Conservation (phyloP, 2,113 vertebrate species). For the Pedetes capensis region DNA sequence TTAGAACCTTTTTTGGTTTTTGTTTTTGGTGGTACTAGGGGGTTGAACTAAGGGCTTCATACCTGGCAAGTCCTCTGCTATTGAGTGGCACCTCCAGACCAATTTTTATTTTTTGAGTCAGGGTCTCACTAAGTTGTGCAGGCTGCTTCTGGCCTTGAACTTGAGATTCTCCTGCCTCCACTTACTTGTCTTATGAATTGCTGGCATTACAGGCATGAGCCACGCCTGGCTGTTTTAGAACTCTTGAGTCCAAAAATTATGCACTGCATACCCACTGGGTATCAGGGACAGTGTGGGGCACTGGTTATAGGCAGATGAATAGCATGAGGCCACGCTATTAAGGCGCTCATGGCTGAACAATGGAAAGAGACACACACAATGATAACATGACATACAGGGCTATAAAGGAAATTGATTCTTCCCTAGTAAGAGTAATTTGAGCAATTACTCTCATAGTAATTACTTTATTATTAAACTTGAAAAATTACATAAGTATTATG, state of each 20-base stretch:
- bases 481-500: neutral
- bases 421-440: neutral
- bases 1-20: no score
- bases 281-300: neutral
- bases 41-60: no score
- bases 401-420: neutral
- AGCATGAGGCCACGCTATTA: neutral
- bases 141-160: neutral
- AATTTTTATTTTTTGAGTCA: no score
- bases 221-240: neutral
- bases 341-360: neutral
- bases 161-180: neutral
- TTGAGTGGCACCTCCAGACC: no score
- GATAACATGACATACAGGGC: neutral
- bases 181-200: neutral
- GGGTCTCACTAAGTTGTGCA: neutral
- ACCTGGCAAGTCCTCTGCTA: no score
- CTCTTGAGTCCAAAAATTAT: neutral
- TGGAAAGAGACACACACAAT: neutral
- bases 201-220: neutral
- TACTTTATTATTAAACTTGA: neutral
- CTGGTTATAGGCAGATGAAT: neutral
- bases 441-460: conserved; percentile 8
- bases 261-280: neutral
- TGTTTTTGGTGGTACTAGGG: no score